These are phyloP conservation scores for Rhinogobius similis DNA, from an alignment of 2,113 vertebrate genomes.

Conservation along the genomic window DNA sequence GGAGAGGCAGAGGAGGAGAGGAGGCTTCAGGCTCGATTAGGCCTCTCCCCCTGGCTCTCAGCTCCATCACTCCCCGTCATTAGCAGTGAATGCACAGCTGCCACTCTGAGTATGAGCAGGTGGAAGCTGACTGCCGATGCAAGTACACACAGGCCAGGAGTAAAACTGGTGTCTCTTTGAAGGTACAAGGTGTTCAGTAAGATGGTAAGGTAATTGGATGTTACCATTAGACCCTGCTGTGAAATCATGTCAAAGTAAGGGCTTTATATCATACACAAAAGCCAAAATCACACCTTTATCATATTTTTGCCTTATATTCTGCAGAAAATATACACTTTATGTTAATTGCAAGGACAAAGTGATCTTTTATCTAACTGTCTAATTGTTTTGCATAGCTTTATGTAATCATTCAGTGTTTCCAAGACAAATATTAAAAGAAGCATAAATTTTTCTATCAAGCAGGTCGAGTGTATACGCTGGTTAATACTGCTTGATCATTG, in stretches of 20 bases:
- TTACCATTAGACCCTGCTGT: background rate
- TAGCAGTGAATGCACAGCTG: slow-evolving; percentile 59
- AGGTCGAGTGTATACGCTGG: background rate
- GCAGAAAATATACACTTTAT: background rate
- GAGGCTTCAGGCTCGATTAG: slow-evolving; percentile 68
- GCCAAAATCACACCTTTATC: background rate
- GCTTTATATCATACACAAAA: background rate
- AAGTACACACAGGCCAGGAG: background rate
- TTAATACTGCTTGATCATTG: background rate
- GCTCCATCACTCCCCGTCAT: slow-evolving; percentile 55
- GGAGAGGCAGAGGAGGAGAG: slow-evolving; percentile 40
- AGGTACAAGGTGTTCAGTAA: slow-evolving; percentile 1
- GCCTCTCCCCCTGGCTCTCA: slow-evolving; percentile 45
- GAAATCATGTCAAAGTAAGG: background rate
- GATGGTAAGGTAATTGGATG: background rate
- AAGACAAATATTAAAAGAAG: no score
- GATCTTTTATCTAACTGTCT: no score
- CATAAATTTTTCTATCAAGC: no score
- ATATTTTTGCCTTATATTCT: background rate
- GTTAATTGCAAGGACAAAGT: no score
- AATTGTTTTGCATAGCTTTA: no score
- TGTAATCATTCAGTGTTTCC: no score
- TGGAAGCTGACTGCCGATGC: slow-evolving; percentile 12
- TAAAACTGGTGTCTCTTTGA: background rate
- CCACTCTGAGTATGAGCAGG: slow-evolving; percentile 51